Evolutionary conservation across 53 echinoderm and acorn worm species (phyloP).

Genomic region (Holothuria scabra): DNA sequence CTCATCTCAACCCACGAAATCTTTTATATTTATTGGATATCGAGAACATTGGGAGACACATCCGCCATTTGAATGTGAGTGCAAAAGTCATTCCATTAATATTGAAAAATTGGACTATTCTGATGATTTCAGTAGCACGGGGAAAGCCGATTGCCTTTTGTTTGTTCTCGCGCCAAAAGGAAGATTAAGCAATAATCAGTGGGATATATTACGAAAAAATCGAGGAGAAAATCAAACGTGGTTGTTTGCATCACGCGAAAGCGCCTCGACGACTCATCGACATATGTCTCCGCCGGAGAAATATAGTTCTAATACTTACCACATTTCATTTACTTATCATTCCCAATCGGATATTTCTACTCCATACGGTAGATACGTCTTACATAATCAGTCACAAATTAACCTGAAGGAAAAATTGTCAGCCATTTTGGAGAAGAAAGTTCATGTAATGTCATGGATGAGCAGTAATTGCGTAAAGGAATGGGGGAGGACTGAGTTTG

Average conservation of each 20-base stretch:
- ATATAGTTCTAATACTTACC: constrained; percentile 20
- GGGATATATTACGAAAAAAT: constrained; percentile 10
- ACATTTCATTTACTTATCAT: constrained; percentile 33
- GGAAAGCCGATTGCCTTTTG: constrained; percentile 12
- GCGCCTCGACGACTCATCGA: constrained; percentile 1
- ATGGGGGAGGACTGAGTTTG: constrained; percentile 25
- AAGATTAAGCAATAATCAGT: background rate
- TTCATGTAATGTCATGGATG: constrained; percentile 40
- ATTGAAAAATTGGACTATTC: background rate
- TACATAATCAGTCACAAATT: background rate
- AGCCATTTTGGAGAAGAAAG: background rate
- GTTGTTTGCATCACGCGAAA: constrained; percentile 42
- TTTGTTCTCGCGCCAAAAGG: background rate
- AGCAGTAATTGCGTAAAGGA: constrained; percentile 9
- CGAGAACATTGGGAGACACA: constrained; percentile 12
- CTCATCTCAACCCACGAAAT: background rate
- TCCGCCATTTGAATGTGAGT: constrained; percentile 24
- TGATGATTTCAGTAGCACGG: background rate
- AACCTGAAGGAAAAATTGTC: background rate
- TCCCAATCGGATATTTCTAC: background rate
- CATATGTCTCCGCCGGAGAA: background rate
- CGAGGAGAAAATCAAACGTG: constrained; percentile 14
- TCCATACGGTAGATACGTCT: constrained; percentile 33
- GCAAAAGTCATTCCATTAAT: background rate
- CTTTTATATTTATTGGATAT: constrained; percentile 36